Conservation (phyloP, 2,888 invertebrate species). For the Euproctis similis region DNA sequence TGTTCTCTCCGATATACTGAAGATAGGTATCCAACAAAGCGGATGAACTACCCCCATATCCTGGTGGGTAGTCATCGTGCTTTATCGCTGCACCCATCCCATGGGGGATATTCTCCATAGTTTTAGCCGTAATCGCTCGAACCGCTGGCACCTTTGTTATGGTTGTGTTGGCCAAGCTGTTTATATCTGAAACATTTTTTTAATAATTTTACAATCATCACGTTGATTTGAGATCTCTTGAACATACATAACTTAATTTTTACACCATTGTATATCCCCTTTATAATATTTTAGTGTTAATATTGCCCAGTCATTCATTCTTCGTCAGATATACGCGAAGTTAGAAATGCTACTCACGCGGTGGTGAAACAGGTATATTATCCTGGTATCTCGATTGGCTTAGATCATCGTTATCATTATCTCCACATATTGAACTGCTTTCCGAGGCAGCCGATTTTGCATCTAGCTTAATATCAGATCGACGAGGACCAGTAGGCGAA, state of each 20-base stretch:
- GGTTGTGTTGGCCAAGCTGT: conserved; percentile 78
- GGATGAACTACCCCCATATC: conserved; percentile 80
- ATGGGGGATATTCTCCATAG: conserved; percentile 77
- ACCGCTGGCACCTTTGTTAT: conserved; percentile 79
- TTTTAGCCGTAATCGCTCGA: conserved; percentile 80
- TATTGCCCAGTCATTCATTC: no score
- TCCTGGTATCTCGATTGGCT: conserved; percentile 79
- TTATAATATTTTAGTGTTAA: no score
- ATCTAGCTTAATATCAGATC: conserved; percentile 86
- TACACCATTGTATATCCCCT: no score
- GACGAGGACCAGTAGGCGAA: conserved; percentile 88
- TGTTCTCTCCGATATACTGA: conserved; percentile 90
- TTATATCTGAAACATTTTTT: conserved; percentile 62
- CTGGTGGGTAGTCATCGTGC: conserved; percentile 81
- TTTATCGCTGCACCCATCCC: conserved; percentile 77
- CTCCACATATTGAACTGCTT: conserved; percentile 84
- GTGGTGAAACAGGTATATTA: conserved; percentile 77
- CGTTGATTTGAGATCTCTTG: no score
- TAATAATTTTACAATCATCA: no score
- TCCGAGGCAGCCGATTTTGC: conserved; percentile 84
- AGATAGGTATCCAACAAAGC: conserved; percentile 91
- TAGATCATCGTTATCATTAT: conserved; percentile 89
- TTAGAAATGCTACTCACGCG: conserved; percentile 59
- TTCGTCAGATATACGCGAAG: background rate
- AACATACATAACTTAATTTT: no score